Base-by-base conservation (phyloP, 2,888 invertebrate species). In the Drosophila barbarae region DNA sequence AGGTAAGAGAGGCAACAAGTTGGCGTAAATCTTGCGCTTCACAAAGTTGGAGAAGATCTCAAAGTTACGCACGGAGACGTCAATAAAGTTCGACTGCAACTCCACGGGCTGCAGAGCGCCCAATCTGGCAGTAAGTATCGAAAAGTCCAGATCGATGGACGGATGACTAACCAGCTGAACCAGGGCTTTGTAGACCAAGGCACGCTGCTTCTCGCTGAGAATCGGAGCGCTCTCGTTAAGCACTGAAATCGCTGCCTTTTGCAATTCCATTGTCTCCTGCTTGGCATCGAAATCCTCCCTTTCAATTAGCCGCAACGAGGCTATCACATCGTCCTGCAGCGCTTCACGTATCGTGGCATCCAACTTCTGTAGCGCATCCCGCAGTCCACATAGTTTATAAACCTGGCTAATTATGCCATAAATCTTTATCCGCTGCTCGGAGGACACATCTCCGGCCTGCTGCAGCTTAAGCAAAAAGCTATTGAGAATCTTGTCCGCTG, bases 331-430 rank as follows among this genome's bases (percentile, higher is more conserved):
- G 4, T 71, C 60, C 53, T 87, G 88, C 42, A 88, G 49, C 8
- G 74, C 68, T 30, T 66, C n/a, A 28, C 49, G 74, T 28, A 90
- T 90, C 67, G 90, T 90, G 2, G 90, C 90, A 77, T 89, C 91
- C 87, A 93, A 74, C 5, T 67, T 54, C 7, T 59, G 39, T 9
- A 76, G 41, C 0, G 76, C 56, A 0, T 80, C 73, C 0, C 83
- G 55, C 32, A 77, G 13, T 0, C 73, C 66, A 15, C 78, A 76
- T 6, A 88, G 71, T 55, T 84, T 83, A 46, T 88, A 86, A 0
- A 88, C 75, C 65, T 87, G 85, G 2, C 85, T 76, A 1, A 88
- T 70, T 34, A 87, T 80, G 30, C 74, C 74, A 49, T 86, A 88
- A 8, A 88, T 79, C 59, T 81, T 76, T 7, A 85, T 74, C 13